Percentiles rank a stretch among this genome's conserved stretches.
Conservation (phyloP, 2,797 vertebrate genomes). For the Eospalax fontanierii region DNA sequence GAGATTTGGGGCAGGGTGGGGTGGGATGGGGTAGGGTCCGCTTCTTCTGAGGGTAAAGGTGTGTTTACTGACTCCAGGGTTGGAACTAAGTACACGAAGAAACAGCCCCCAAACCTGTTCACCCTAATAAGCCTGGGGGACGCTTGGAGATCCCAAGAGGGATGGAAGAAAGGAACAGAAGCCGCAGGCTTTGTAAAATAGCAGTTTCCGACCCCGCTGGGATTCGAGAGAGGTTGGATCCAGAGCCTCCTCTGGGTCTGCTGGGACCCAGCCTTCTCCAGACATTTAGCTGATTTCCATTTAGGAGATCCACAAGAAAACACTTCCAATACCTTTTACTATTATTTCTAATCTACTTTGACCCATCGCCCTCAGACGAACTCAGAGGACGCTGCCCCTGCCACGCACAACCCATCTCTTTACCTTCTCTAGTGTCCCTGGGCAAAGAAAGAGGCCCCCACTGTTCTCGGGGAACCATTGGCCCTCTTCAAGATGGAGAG, state of each 20-base stretch:
- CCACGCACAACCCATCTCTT: not conserved
- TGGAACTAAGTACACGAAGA: not conserved
- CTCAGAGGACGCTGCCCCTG: not conserved
- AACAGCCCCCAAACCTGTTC: not conserved
- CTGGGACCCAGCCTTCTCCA: not conserved
- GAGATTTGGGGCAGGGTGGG: not conserved
- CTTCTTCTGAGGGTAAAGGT: not conserved
- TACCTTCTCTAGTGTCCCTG: not conserved
- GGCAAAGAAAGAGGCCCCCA: not conserved
- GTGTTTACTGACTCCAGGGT: not conserved
- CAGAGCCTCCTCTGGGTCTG: not conserved
- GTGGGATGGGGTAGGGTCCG: no score
- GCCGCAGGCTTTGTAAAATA: not conserved
- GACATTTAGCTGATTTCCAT: not conserved
- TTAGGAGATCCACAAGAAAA: not conserved
- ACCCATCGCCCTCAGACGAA: not conserved
- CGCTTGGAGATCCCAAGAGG: conserved; percentile 70
- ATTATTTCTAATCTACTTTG: not conserved
- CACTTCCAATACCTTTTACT: not conserved
- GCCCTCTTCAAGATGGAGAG: not conserved
- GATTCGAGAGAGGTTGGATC: not conserved
- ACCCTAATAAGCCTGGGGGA: not conserved
- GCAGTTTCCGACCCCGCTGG: not conserved
- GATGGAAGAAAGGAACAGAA: not conserved
- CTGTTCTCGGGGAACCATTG: not conserved